Conservation (phyloP, 2,113 vertebrate genomes). For the Sprattus sprattus region DNA sequence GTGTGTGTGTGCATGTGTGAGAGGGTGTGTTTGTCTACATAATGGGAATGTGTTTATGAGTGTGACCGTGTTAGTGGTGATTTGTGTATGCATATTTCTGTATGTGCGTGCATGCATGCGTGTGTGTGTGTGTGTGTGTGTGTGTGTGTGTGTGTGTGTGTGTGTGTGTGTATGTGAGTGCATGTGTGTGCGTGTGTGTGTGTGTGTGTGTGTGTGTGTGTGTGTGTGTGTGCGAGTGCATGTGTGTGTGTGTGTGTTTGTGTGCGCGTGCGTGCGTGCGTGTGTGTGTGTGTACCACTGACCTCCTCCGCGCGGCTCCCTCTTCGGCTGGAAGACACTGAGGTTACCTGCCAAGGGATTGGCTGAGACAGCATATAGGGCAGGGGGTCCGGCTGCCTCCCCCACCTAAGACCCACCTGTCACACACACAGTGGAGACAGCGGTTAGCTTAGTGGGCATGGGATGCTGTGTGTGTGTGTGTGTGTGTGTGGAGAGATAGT, state of each 20-base stretch:
- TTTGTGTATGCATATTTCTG: not conserved
- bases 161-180: not conserved
- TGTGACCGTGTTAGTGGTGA: too few relatives aligned
- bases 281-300: not conserved
- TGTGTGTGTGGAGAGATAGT: too few relatives aligned
- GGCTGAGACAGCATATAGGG: conserved; percentile 82
- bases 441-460: too few relatives aligned
- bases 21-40: too few relatives aligned
- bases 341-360: conserved; percentile 84
- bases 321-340: conserved; percentile 75
- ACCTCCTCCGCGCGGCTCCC: conserved; percentile 79
- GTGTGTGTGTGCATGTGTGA: not conserved
- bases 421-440: not conserved
- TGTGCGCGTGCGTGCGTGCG: not conserved
- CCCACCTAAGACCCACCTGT: conserved; percentile 70
- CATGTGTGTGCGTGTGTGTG: not conserved
- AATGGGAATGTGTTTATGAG: not conserved
- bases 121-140: not conserved
- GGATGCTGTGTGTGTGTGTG: too few relatives aligned
- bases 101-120: not conserved
- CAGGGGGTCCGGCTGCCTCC: conserved; percentile 67
- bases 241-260: not conserved
- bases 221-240: conserved; percentile 19
- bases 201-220: not conserved
- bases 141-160: not conserved